Evolutionary conservation across 2,888 invertebrate species (phyloP).

Genomic region (Erebia ligea): DNA sequence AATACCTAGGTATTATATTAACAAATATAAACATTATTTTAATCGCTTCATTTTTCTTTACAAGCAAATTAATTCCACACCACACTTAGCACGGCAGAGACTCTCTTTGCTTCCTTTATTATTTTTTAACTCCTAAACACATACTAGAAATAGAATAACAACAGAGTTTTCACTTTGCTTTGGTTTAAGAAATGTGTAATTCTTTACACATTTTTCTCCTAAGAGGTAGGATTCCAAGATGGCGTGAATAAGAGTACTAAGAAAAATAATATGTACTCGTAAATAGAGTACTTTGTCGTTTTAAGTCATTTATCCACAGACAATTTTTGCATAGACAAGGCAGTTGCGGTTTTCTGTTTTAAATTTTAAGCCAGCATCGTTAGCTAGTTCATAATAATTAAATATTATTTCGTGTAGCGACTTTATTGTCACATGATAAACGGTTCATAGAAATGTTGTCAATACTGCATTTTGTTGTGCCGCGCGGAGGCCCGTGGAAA

Average conservation of each 20-base stretch:
- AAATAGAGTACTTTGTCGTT: constrained; percentile 40
- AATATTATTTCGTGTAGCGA: too few species aligned
- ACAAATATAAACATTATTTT: too few species aligned
- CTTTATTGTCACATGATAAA: too few species aligned
- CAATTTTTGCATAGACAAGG: too few species aligned
- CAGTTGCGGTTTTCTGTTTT: too few species aligned
- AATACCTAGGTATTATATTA: too few species aligned
- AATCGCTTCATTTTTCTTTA: neutral
- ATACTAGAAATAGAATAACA: constrained; percentile 25
- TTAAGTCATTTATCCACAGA: neutral
- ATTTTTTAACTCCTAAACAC: constrained; percentile 21
- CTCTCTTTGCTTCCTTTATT: constrained; percentile 25
- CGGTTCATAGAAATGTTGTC: too few species aligned
- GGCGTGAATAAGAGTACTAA: constrained; percentile 15
- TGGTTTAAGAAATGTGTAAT: constrained; percentile 25
- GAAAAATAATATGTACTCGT: constrained; percentile 29
- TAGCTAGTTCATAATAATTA: too few species aligned
- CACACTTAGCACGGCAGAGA: constrained; percentile 10
- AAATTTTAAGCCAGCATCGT: too few species aligned
- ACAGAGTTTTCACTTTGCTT: constrained; percentile 30
- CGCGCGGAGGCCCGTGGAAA: too few species aligned
- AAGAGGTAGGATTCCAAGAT: constrained; percentile 27
- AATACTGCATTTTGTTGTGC: too few species aligned
- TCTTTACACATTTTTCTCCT: constrained; percentile 30
- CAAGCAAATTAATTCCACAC: constrained; percentile 20